Base-by-base conservation (phyloP, 2,113 vertebrate species). In the Pseudolaguvia tuberculata region DNA sequence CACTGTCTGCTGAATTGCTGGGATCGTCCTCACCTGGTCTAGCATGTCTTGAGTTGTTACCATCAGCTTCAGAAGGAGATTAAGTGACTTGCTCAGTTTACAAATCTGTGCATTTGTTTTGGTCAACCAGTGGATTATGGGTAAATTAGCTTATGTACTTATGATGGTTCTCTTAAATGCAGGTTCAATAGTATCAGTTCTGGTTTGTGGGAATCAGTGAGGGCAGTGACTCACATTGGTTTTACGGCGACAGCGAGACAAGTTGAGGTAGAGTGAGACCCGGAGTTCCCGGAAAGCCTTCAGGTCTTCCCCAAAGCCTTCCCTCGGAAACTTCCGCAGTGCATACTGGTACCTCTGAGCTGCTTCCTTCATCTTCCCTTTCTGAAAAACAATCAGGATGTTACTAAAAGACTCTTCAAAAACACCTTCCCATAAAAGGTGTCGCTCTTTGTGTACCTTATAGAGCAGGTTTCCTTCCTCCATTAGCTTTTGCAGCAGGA, bases 281-380 rank as follows among this genome's bases (percentile, higher is more conserved):
- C 93, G 87, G 12, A 99, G 91, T 63, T 99, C 97, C 73, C 92
- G 94, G 79, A 99, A 94, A 0, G 93, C 92, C 81, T 94, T 95
- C 84, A 95, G 92, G 83, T 98, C 96, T 72, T 98, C 96, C 57
- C 93, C 95, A 15, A 95, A 91, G 1, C 94, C 94, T 84, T 99
- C 96, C 14, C 95, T 91, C 0, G 97, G 97, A 68, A 99, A 94
- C 85, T 97, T 98, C 82, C 95, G 89, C 72, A 99, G 73, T 53
- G 97, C 97, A 0, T 96, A 98, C 86, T 99, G 97, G 78, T 99
- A 99, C 70, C 97, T 90, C 91, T 99, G 97, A 2, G 95, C 92
- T 1, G 97, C 96, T 79, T 99, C 97, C 85, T 96, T 98, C 96
- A 99, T 97, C 78, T 96, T 97, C 31, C 96, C 97, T 86, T 98